Evolutionary conservation across 2,113 vertebrate species (phyloP).

Genomic region (Nettapus auritus): DNA sequence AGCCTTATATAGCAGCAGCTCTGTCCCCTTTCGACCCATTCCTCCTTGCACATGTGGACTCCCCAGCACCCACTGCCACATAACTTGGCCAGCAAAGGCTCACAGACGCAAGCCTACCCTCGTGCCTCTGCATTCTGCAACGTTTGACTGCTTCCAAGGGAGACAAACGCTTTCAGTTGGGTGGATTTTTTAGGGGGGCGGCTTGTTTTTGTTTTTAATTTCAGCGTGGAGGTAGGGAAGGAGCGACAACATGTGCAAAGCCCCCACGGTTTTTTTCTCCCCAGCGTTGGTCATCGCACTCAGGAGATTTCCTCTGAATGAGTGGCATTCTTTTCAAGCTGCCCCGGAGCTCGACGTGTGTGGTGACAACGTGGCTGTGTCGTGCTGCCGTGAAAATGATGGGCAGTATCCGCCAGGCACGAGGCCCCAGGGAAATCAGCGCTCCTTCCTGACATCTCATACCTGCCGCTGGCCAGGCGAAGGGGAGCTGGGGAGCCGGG

Average conservation of each 20-base stretch:
- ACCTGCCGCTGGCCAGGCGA: neutral
- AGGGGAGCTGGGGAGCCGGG: neutral
- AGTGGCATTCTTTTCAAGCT: neutral
- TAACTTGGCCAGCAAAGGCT: neutral
- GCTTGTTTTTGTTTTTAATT: neutral
- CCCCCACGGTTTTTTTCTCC: neutral
- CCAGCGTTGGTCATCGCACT: neutral
- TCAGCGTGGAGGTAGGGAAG: neutral
- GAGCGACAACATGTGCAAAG: neutral
- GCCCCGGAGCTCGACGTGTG: neutral
- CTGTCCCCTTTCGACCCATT: conserved; percentile 7
- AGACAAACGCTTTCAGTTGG: neutral
- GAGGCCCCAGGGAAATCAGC: neutral
- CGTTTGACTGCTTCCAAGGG: neutral
- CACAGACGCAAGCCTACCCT: neutral
- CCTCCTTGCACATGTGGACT: neutral
- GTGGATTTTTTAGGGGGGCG: neutral
- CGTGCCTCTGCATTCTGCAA: neutral
- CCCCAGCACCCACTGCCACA: neutral
- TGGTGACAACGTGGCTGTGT: neutral
- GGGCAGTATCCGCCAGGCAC: neutral
- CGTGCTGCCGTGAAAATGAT: neutral
- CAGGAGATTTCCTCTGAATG: neutral
- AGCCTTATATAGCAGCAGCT: conserved; percentile 11
- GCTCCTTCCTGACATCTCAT: neutral